Base-by-base conservation (phyloP, 2,888 invertebrate species). In the Fabriciana adippe region DNA sequence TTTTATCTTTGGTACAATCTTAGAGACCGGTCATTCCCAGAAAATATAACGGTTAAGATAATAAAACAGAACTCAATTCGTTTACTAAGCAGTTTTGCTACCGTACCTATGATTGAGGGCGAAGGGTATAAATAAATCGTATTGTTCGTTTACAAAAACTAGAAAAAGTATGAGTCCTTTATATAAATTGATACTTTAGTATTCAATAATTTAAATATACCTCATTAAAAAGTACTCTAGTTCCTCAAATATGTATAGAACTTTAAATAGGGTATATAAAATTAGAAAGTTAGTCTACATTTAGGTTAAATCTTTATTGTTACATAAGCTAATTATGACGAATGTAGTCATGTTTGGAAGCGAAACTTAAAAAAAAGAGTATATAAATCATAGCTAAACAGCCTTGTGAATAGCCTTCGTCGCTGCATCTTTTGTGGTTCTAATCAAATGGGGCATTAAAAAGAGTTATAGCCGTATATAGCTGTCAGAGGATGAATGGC, bases 361-460 rank as follows among this genome's bases (percentile, higher is more conserved):
- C 89, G 89, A 89, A 81, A 79, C 86, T 81, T 82, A 80, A 90
- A 92, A 91, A 88, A 90, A 86, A 83, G 80, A 78, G 76, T 80
- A 74, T 81, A 91, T 91, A 86, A 89, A 90, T 90, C 90, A 91
- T 90, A 86, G 83, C 73, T 78, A 83, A 84, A 83, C 81, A 89
- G 81, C 88, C 89, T 91, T 89, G 88, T 90, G 83, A 81, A 86
- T 84, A 89, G 89, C 87, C 88, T 88, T 86, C 84, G 85, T 87
- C 78, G 85, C 85, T 84, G 82, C 81, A 74, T 78, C 85, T 81
- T 87, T 92, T 90, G 89, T 90, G 84, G 79, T 81, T 81, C 80
- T 82, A 86, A 90, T 92, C 90, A 91, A 90, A 91, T 89, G 83
- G 72, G 82, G 81, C 88, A 92, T 90, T 91, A 92, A 85, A 87